These are phyloP conservation scores for Sipha maydis DNA, from an alignment of 2,888 invertebrate species.

Conservation along the genomic window DNA sequence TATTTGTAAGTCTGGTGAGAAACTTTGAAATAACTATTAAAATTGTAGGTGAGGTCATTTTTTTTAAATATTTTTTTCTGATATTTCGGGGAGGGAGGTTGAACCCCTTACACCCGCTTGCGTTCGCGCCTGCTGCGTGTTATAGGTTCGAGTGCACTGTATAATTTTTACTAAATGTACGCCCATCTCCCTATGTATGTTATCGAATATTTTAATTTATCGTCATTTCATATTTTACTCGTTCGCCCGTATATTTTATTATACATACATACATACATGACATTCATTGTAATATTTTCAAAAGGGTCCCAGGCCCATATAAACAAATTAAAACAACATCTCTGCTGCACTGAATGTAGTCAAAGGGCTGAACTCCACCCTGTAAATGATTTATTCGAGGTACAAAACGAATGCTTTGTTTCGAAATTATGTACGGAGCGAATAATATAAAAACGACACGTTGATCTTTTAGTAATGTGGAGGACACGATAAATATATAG, in stretches of 20 bases:
- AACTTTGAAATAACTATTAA: too few species aligned
- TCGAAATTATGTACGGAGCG: neutral
- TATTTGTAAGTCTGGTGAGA: too few species aligned
- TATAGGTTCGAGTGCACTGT: neutral
- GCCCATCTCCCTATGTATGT: neutral
- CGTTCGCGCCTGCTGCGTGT: too few species aligned
- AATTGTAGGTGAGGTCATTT: too few species aligned
- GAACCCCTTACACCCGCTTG: too few species aligned
- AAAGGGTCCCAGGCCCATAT: neutral
- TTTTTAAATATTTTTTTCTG: too few species aligned
- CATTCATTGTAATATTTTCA: neutral
- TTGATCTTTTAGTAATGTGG: neutral
- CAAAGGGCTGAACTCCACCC: constrained; percentile 1
- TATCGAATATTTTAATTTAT: neutral
- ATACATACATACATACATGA: neutral
- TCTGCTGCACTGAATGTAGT: neutral
- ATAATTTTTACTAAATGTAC: neutral
- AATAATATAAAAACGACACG: neutral
- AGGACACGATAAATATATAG: neutral
- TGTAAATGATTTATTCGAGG: neutral
- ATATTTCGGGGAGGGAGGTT: too few species aligned
- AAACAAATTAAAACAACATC: neutral
- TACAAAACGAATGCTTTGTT: neutral
- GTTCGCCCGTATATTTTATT: neutral
- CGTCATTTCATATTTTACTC: neutral